These are phyloP conservation scores for Bufotes viridis DNA, from an alignment of 2,797 vertebrate genomes.

Conservation along the genomic window DNA sequence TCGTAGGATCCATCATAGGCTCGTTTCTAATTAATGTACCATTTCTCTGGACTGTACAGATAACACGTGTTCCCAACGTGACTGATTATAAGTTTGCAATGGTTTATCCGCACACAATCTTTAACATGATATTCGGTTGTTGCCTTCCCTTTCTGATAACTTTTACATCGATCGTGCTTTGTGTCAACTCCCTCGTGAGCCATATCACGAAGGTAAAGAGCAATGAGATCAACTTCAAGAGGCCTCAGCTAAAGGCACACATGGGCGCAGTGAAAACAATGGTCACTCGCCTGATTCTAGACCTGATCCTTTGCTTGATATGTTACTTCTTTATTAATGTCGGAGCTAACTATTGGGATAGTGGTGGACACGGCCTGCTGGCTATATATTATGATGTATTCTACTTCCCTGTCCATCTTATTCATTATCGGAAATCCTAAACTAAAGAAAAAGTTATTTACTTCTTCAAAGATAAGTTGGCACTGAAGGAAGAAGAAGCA, in stretches of 20 bases:
- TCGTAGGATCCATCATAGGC: neutral
- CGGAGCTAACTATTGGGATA: neutral
- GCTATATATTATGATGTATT: neutral
- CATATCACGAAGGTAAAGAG: neutral
- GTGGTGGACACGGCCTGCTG: neutral
- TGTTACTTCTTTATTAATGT: neutral
- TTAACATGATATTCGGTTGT: neutral
- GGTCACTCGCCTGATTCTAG: neutral
- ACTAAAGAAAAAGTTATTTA: neutral
- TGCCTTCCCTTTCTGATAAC: slow-evolving; percentile 1
- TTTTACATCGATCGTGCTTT: neutral
- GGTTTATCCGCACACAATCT: neutral
- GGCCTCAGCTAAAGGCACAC: neutral
- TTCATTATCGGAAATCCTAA: slow-evolving; percentile 8
- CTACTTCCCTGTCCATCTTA: neutral
- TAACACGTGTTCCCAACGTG: neutral
- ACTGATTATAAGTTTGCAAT: neutral
- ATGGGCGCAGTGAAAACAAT: neutral
- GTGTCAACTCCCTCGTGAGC: neutral
- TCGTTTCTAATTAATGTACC: neutral
- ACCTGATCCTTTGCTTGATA: neutral
- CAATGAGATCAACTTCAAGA: neutral
- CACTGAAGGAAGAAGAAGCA: neutral
- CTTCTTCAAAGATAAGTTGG: neutral
- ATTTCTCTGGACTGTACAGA: neutral